Conservation (phyloP, 2,888 invertebrate species). For the Ormyrus thymus region DNA sequence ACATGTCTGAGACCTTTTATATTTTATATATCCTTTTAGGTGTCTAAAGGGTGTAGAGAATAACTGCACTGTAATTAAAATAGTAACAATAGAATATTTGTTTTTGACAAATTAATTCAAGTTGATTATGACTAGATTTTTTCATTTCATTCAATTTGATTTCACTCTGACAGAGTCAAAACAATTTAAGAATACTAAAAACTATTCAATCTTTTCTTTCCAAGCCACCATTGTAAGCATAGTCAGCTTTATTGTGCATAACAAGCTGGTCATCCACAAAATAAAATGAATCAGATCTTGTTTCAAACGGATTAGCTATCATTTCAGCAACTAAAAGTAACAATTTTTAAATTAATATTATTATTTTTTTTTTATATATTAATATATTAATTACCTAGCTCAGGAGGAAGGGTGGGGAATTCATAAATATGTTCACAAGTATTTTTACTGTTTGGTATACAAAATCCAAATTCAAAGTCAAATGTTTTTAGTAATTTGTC, state of each 20-base stretch:
- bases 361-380: constrained; percentile 18
- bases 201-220: constrained; percentile 76
- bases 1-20: constrained; percentile 29
- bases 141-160: no score
- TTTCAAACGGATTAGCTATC: constrained; percentile 97
- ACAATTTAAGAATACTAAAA: constrained; percentile 28
- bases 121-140: no score
- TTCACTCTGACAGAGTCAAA: background rate
- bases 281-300: constrained; percentile 98
- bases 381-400: constrained; percentile 82
- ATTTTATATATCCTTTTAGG: constrained; percentile 10
- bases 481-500: constrained; percentile 96
- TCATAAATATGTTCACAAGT: constrained; percentile 99
- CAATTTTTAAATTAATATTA: constrained; percentile 28
- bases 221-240: constrained; percentile 93
- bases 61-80: no score
- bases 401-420: constrained; percentile 91
- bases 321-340: constrained; percentile 91
- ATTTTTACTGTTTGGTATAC: constrained; percentile 97
- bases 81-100: no score
- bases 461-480: constrained; percentile 99
- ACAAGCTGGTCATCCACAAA: constrained; percentile 97
- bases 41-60: no score
- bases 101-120: no score
- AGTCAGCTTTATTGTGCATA: constrained; percentile 99